A percentile compares a stretch with the other conserved stretches of the same genome.
These are phyloP conservation scores for Megaustenia siamemsis DNA, from an alignment of 2,888 invertebrate genomes.

Conservation along the genomic window DNA sequence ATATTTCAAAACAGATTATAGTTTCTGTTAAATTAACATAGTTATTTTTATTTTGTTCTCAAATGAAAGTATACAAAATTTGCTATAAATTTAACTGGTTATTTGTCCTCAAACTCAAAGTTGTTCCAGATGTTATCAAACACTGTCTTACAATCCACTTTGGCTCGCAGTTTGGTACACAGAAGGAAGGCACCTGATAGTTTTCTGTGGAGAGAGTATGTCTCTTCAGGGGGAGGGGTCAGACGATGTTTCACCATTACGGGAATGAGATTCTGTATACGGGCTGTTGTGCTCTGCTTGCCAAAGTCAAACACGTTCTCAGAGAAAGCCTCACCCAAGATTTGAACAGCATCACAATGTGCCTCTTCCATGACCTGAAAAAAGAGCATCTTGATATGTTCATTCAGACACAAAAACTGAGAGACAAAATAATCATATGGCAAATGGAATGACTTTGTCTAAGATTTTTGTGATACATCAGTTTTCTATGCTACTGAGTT, in stretches of 20 bases:
- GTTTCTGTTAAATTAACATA: no score
- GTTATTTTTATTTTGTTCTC: no score
- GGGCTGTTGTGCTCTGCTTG: constrained; percentile 88
- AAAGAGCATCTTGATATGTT: background rate
- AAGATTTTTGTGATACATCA: no score
- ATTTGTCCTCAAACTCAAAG: constrained; percentile 81
- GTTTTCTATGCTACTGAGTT: no score
- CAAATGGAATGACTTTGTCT: no score
- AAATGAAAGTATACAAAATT: no score
- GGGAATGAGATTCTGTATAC: constrained; percentile 90
- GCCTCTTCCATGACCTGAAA: constrained; percentile 92
- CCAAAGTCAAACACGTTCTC: constrained; percentile 92
- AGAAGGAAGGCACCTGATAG: constrained; percentile 96
- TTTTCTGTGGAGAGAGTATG: constrained; percentile 98
- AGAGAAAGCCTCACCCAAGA: constrained; percentile 96
- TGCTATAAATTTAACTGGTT: constrained; percentile 41
- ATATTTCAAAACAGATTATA: no score
- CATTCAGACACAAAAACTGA: no score
- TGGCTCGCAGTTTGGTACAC: constrained; percentile 91
- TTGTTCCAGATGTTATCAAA: constrained; percentile 89
- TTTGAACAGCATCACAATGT: constrained; percentile 97
- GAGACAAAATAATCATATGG: no score
- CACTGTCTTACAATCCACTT: constrained; percentile 90
- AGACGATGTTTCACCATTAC: constrained; percentile 95
- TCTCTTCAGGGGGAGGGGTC: constrained; percentile 98